Conservation (phyloP, 2,113 vertebrate species). For the Tringa solitaria region DNA sequence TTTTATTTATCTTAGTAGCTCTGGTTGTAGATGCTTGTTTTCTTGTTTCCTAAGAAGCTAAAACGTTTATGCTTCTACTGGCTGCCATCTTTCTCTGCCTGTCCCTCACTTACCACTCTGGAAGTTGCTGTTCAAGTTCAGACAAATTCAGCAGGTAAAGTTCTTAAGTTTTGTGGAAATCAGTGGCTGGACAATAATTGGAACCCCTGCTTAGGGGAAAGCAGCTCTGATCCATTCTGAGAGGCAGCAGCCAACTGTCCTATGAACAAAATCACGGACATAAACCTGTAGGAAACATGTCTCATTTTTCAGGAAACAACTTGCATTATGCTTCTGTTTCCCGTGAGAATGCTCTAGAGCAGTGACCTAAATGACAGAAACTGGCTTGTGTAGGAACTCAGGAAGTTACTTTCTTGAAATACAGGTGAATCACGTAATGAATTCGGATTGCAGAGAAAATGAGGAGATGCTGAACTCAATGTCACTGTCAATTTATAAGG, state of each 20-base stretch:
- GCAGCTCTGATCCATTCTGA: background rate
- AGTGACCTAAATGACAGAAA: background rate
- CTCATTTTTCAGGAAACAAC: background rate
- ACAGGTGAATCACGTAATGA: background rate
- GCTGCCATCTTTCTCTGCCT: background rate
- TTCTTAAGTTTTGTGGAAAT: background rate
- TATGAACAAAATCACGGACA: background rate
- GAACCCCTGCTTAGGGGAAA: background rate
- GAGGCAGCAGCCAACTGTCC: background rate
- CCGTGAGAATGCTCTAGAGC: background rate
- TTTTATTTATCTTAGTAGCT: background rate
- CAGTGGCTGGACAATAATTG: background rate
- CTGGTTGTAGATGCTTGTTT: background rate
- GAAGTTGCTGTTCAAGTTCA: background rate
- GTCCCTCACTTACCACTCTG: background rate
- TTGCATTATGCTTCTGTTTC: background rate
- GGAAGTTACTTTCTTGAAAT: background rate
- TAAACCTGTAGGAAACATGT: background rate
- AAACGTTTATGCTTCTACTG: background rate
- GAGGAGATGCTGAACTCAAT: background rate
- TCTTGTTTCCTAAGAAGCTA: background rate
- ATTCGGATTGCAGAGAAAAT: background rate
- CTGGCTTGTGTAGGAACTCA: background rate
- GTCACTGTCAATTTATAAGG: background rate
- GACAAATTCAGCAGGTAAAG: background rate